Conservation (phyloP, 23 tunicate genomes). For the Clavelina lepadiformis region DNA sequence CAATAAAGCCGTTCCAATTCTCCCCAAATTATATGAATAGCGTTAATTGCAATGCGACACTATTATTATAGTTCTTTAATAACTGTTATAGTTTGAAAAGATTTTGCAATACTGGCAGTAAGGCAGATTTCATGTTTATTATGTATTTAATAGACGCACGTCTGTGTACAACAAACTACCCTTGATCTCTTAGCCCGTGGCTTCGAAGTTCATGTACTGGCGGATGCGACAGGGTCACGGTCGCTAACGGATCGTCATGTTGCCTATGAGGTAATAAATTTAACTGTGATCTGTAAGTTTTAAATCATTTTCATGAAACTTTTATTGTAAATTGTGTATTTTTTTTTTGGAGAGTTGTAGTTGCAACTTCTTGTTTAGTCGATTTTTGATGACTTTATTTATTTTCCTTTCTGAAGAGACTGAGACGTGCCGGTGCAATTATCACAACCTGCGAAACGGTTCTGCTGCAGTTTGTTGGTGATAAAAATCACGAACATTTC, state of each 20-base stretch:
- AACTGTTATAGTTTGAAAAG: neutral
- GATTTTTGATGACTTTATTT: neutral
- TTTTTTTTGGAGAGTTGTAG: neutral
- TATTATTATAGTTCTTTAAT: no score
- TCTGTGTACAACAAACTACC: constrained; percentile 89
- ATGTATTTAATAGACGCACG: constrained; percentile 55
- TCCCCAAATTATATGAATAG: no score
- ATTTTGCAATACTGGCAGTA: neutral
- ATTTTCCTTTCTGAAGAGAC: constrained; percentile 30
- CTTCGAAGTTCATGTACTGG: constrained; percentile 70
- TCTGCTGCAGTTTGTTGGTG: constrained; percentile 64
- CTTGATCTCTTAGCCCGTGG: constrained; percentile 57
- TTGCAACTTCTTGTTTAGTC: neutral
- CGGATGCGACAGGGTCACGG: constrained; percentile 84
- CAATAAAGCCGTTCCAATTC: no score
- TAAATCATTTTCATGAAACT: neutral
- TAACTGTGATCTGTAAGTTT: neutral
- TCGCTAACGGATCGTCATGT: constrained; percentile 43
- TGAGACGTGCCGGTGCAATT: constrained; percentile 57
- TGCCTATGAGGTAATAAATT: constrained; percentile 50
- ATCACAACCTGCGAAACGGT: constrained; percentile 75
- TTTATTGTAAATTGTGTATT: neutral
- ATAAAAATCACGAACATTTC: constrained; percentile 80
- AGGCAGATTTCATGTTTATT: neutral
- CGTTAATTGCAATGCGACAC: no score